phyloP scores from a whole-genome alignment of 2,888 invertebrate genomes.

The Acleris sparsana region DNA sequence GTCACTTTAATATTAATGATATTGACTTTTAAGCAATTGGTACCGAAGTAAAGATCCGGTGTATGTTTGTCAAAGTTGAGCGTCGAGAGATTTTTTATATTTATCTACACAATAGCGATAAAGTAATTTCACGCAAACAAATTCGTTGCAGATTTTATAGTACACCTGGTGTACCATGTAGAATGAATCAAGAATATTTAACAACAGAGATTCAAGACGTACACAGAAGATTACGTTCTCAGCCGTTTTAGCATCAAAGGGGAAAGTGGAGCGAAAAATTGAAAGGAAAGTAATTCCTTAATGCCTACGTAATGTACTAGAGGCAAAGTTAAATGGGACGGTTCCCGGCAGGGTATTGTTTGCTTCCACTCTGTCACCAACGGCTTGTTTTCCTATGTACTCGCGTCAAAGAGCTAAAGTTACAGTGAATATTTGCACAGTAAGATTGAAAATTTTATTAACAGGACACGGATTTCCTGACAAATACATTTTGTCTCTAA shows the following conservation, averaged over 20 bases:
- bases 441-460: constrained; percentile 35
- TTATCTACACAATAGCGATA: too few relatives aligned
- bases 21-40: too few relatives aligned
- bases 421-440: constrained; percentile 45
- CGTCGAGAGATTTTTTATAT: too few relatives aligned
- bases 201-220: constrained; percentile 14
- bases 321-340: constrained; percentile 34
- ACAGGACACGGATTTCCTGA: background rate
- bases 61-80: too few relatives aligned
- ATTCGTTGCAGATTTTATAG: too few relatives aligned
- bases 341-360: constrained; percentile 30
- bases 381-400: constrained; percentile 39
- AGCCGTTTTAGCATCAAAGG: constrained; percentile 29
- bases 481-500: too few relatives aligned
- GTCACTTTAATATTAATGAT: too few relatives aligned
- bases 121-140: too few relatives aligned
- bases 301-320: constrained; percentile 35
- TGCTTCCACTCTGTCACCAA: constrained; percentile 33
- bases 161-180: background rate
- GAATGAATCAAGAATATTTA: constrained; percentile 11
- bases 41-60: too few relatives aligned
- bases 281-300: constrained; percentile 36
- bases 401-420: constrained; percentile 50
- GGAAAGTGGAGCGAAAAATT: constrained; percentile 34
- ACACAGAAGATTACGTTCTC: constrained; percentile 22